Percentiles rank a stretch among this genome's conserved stretches.
These are phyloP conservation scores for Zalophus californianus DNA, from an alignment of 2,797 vertebrate species.

Conservation along the genomic window DNA sequence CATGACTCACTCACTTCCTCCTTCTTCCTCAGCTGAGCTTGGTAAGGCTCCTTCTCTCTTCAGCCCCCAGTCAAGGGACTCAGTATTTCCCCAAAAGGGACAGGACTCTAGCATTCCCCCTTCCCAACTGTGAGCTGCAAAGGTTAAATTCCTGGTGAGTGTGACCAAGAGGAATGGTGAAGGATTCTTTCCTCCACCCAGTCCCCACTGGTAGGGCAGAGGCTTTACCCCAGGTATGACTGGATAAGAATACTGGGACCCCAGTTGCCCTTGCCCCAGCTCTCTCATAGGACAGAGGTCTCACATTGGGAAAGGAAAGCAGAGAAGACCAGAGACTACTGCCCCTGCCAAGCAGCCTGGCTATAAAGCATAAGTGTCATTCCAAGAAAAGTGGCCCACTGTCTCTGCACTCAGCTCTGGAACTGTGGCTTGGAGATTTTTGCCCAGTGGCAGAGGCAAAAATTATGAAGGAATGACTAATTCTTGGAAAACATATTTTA, in stretches of 20 bases:
- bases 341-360: background rate
- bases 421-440: slow-evolving; percentile 3
- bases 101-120: background rate
- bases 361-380: background rate
- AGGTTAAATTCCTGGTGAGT: background rate
- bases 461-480: background rate
- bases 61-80: background rate
- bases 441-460: background rate
- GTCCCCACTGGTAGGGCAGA: background rate
- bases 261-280: background rate
- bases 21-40: background rate
- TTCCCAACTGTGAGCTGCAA: background rate
- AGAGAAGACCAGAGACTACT: background rate
- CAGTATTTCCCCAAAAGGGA: background rate
- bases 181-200: background rate
- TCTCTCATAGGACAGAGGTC: background rate
- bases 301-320: background rate
- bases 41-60: background rate
- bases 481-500: background rate
- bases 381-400: background rate
- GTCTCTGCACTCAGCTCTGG: background rate
- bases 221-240: background rate
- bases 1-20: background rate
- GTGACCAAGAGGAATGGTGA: background rate
- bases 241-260: background rate